Conservation (phyloP, 2,113 vertebrate genomes). For the Turnix velox region DNA sequence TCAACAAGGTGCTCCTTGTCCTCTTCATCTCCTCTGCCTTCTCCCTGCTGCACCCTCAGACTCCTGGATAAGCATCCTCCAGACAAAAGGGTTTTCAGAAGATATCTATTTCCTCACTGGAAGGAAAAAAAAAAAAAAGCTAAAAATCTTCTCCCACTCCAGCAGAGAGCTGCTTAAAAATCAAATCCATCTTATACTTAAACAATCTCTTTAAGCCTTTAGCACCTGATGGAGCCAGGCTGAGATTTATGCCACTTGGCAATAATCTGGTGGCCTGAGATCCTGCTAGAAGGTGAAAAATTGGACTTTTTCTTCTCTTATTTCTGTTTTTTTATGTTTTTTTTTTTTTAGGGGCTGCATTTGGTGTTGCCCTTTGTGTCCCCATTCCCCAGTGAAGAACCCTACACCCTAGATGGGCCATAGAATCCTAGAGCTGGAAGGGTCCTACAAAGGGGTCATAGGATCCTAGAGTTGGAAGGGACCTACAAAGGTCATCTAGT, state of each 20-base stretch:
- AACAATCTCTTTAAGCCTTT: not conserved
- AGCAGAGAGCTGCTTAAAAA: constrained; percentile 8
- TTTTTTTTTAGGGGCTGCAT: not conserved
- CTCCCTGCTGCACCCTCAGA: not conserved
- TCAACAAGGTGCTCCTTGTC: not conserved
- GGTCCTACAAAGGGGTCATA: too few species aligned
- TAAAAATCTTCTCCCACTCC: not conserved
- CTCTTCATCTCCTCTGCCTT: not conserved
- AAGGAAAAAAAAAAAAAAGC: too few species aligned
- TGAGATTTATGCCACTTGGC: not conserved
- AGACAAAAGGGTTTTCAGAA: not conserved
- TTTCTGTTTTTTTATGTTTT: not conserved
- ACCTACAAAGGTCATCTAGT: too few species aligned
- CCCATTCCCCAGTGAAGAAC: not conserved
- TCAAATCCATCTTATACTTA: not conserved
- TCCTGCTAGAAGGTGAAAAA: not conserved
- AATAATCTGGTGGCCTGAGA: not conserved
- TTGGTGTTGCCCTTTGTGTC: not conserved
- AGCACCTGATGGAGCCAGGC: not conserved
- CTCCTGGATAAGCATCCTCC: not conserved
- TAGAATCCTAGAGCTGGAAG: too few species aligned
- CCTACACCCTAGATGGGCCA: not conserved
- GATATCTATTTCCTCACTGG: not conserved
- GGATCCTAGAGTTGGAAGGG: too few species aligned
- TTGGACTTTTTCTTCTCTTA: not conserved